Base-by-base conservation (phyloP, 2,797 vertebrate species). In the Melanotaenia maccullochi region DNA sequence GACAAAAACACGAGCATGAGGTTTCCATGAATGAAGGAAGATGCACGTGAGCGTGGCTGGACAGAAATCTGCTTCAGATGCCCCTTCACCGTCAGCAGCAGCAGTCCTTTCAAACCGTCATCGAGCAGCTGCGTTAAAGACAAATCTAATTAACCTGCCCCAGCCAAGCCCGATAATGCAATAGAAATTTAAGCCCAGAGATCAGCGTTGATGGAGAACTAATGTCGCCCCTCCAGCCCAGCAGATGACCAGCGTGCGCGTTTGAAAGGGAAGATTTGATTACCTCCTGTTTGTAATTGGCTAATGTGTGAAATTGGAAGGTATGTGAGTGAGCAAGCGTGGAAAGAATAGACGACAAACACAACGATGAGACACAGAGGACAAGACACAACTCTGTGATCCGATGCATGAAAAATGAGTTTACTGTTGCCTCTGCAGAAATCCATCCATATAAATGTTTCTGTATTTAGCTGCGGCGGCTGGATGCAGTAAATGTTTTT, bases 211-310 rank as follows among this genome's bases (percentile, higher is more conserved):
- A 83, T 82, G 87, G 86, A 84, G 77, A 66, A 70, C 85, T 90
- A 89, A 92, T 89, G 85, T 81, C 64, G 73, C 85, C 86, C 82
- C 68, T 59, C 65, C n/a, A 73, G 71, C 84, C 52, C 71, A 61
- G 79, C 89, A 92, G 91, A 93, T 91, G 90, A 93, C 78, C 79
- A 69, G 87, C 81, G 82, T 82, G 85, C 79, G 84, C 81, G 71
- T 87, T 88, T 89, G 83, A 88, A 87, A 82, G 30, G 75, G 75
- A 68, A 77, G 88, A 92, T 93, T 87, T 83, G 86, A 94, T 94
- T 93, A 91, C 81, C 87, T 60, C 9, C 32, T 73, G 83, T 84
- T 85, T 52, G 89, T 92, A 93, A 93, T 87, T 92, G 87, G 79
- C 84, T 88, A 81, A 90, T 82, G 89, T 90, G 91, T 89, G 87